Conservation (phyloP, 1,140 invertebrate genomes). For the Lepidurus apus region DNA sequence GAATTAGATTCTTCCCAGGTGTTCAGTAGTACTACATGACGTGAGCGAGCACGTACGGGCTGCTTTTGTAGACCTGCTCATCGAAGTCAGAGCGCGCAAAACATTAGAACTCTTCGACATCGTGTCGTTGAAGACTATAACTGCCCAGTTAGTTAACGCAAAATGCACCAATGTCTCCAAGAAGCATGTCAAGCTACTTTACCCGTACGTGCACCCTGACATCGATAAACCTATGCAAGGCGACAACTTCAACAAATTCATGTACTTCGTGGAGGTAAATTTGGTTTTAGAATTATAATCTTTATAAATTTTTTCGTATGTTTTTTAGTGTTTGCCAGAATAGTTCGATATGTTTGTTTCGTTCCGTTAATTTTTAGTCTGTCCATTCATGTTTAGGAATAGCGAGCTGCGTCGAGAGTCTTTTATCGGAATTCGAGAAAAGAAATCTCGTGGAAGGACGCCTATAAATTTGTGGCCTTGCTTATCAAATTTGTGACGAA, state of each 20-base stretch:
- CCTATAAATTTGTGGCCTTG: background rate
- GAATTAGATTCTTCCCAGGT: background rate
- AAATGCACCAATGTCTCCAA: background rate
- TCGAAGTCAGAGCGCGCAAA: background rate
- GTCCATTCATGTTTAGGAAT: background rate
- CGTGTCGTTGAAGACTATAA: background rate
- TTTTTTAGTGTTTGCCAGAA: background rate
- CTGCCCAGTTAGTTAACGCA: background rate
- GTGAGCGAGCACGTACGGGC: background rate
- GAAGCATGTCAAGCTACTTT: background rate
- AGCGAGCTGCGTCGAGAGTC: background rate
- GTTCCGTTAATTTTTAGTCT: background rate
- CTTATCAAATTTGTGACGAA: background rate
- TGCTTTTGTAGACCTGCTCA: background rate
- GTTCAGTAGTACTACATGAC: background rate
- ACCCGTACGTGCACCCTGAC: background rate
- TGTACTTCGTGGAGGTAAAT: background rate
- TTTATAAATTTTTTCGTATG: background rate
- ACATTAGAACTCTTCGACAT: background rate
- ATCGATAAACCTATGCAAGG: background rate
- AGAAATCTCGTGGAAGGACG: background rate
- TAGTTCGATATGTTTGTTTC: background rate
- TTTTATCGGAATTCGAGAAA: conserved; percentile 11
- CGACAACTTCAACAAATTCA: background rate
- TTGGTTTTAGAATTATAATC: background rate